These are phyloP conservation scores for Sepiola atlantica DNA, from an alignment of 2,888 invertebrate genomes.

Conservation along the genomic window DNA sequence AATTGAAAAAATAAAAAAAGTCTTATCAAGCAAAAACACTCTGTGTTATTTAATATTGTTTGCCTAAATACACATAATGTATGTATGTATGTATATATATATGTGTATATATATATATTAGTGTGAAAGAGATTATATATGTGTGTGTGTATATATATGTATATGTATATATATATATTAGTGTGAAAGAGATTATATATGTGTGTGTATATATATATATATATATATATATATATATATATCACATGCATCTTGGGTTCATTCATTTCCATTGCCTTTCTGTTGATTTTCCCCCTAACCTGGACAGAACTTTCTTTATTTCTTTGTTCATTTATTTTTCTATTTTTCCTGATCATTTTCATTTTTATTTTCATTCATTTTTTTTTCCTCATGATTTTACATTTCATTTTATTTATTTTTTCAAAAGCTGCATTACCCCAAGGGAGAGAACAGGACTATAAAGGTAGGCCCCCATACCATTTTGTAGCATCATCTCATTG, in stretches of 20 bases:
- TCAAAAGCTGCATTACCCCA: constrained; percentile 45
- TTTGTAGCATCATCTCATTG: background rate
- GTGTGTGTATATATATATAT: too few species aligned
- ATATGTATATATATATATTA: too few species aligned
- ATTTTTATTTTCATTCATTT: background rate
- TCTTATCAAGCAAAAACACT: too few species aligned
- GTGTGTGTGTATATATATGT: too few species aligned
- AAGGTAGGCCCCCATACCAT: constrained; percentile 42
- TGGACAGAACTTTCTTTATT: background rate
- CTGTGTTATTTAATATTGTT: too few species aligned
- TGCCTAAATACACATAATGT: too few species aligned
- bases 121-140: too few species aligned
- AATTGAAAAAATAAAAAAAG: too few species aligned
- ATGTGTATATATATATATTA: too few species aligned
- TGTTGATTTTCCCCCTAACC: background rate
- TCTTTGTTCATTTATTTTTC: background rate
- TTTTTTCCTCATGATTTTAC: background rate
- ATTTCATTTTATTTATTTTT: constrained; percentile 22
- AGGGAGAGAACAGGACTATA: constrained; percentile 45
- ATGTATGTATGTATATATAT: too few species aligned
- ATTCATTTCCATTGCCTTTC: background rate
- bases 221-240: background rate
- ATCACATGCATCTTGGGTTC: background rate
- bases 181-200: too few species aligned
- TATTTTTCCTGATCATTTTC: background rate